phyloP scores from a whole-genome alignment of 1,140 invertebrate genomes.

The Diprion similis region DNA sequence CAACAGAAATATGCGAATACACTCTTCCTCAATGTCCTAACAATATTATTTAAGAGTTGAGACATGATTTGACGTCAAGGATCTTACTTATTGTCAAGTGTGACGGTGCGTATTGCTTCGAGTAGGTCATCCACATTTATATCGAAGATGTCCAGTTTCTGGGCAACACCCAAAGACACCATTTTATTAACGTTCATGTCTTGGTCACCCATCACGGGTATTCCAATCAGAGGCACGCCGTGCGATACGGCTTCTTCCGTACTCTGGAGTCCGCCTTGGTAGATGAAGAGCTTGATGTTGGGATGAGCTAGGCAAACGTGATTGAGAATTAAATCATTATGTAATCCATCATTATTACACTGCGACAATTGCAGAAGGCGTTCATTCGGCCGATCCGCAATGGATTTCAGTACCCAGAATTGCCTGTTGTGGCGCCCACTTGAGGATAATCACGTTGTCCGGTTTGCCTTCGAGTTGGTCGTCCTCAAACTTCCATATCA shows the following conservation, averaged over 20 bases:
- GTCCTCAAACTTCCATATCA: slow-evolving; percentile 45
- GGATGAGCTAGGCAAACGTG: slow-evolving; percentile 47
- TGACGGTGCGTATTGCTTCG: slow-evolving; percentile 30
- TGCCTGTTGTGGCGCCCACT: slow-evolving; percentile 56
- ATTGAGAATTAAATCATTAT: not conserved
- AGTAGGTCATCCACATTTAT: slow-evolving; percentile 27
- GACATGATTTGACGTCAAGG: too few relatives aligned
- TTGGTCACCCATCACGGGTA: slow-evolving; percentile 53
- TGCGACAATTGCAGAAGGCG: not conserved
- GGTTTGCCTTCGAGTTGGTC: slow-evolving; percentile 8
- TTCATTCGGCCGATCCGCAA: not conserved
- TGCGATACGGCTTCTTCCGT: slow-evolving; percentile 56
- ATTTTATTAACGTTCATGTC: slow-evolving; percentile 34
- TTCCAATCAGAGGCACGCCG: slow-evolving; percentile 57
- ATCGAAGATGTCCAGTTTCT: slow-evolving; percentile 23
- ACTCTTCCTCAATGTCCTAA: too few relatives aligned
- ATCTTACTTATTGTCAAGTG: slow-evolving; percentile 33
- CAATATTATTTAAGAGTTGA: too few relatives aligned
- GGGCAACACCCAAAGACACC: slow-evolving; percentile 32
- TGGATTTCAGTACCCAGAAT: slow-evolving; percentile 41
- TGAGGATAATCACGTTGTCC: slow-evolving; percentile 46
- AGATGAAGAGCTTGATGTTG: slow-evolving; percentile 58
- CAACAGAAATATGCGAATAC: too few relatives aligned
- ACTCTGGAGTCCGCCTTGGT: slow-evolving; percentile 63
- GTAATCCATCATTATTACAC: not conserved